phyloP scores from a whole-genome alignment of 2,797 vertebrate genomes.

The Sciurus vulgaris region DNA sequence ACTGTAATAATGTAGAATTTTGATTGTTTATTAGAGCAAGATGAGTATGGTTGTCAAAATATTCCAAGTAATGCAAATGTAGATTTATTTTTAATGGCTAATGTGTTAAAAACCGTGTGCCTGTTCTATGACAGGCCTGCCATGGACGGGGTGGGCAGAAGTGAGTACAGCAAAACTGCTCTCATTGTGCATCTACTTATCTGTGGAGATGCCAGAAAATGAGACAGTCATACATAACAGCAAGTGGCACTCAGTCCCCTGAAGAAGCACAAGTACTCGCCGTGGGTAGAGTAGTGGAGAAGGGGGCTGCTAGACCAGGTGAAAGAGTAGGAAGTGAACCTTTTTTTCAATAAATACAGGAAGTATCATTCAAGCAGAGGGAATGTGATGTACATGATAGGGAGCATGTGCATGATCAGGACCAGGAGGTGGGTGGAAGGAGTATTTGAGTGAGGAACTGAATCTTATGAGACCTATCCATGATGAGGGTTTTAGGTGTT shows the following conservation, averaged over 20 bases:
- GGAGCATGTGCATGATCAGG: background rate
- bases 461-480: background rate
- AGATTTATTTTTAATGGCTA: background rate
- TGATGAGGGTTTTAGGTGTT: background rate
- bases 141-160: background rate
- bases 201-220: background rate
- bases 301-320: background rate
- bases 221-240: fast-evolving
- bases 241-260: background rate
- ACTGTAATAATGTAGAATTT: slow-evolving; percentile 43
- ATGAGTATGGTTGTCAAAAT: background rate
- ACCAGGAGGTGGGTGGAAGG: background rate
- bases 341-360: background rate
- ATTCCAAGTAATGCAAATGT: background rate
- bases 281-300: background rate
- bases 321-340: background rate
- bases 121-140: background rate
- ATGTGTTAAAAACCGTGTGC: background rate
- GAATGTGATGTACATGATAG: too few relatives aligned
- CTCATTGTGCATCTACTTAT: background rate
- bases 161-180: background rate
- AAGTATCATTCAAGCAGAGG: background rate
- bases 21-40: background rate
- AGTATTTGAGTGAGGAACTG: fast-evolving
- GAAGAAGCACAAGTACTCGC: background rate